Conservation (phyloP, 1,140 invertebrate species). For the Bactericera cockerelli region DNA sequence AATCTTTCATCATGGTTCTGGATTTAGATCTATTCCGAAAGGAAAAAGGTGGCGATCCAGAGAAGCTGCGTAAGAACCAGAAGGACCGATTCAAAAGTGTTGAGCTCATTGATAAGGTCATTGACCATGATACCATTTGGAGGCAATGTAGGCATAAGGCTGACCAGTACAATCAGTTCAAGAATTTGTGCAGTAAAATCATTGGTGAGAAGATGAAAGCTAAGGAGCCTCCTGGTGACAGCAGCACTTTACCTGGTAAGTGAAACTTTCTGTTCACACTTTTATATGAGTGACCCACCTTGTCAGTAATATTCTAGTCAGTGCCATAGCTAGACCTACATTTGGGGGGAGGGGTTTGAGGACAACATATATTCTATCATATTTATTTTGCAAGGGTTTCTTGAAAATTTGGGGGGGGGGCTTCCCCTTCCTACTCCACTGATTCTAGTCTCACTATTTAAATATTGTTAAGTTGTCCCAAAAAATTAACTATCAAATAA, state of each 20-base stretch:
- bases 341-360: no score
- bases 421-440: no score
- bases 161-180: constrained; percentile 87
- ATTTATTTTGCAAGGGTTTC: no score
- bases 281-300: no score
- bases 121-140: constrained; percentile 80
- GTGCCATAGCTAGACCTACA: no score
- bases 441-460: no score
- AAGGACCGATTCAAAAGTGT: constrained; percentile 87
- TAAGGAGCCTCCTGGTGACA: neutral
- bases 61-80: constrained; percentile 84
- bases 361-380: no score
- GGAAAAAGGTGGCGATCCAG: constrained; percentile 87
- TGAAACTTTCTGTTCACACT: no score
- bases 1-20: constrained; percentile 62
- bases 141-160: constrained; percentile 73
- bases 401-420: no score
- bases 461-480: no score
- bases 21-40: constrained; percentile 91
- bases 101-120: constrained; percentile 74
- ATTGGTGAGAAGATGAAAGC: constrained; percentile 95
- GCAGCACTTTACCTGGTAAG: neutral
- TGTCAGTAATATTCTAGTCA: no score
- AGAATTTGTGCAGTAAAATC: constrained; percentile 91
- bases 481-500: no score